Evolutionary conservation across 2,797 vertebrate genomes (phyloP).

Genomic region (Podarcis siculus): DNA sequence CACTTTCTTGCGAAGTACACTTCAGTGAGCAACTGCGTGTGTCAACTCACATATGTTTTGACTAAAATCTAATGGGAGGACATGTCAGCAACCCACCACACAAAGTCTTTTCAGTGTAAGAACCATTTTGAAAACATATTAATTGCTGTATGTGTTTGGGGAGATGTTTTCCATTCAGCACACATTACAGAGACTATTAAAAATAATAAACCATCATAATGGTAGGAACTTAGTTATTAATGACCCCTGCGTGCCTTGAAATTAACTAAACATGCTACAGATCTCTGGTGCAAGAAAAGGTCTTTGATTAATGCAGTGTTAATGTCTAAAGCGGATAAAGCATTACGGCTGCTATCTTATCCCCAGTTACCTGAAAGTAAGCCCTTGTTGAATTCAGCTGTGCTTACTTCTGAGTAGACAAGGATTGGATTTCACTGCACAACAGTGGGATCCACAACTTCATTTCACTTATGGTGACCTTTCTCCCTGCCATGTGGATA

Average conservation of each 20-base stretch:
- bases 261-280: slow-evolving; percentile 26
- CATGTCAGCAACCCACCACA: slow-evolving; percentile 12
- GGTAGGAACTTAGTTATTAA: slow-evolving; percentile 48
- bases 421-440: neutral
- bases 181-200: slow-evolving; percentile 38
- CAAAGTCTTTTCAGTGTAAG: slow-evolving; percentile 20
- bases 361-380: neutral
- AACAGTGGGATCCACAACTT: neutral
- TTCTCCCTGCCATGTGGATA: neutral
- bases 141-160: slow-evolving; percentile 21
- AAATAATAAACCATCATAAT: slow-evolving; percentile 43
- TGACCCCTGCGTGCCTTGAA: slow-evolving; percentile 31
- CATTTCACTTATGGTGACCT: neutral
- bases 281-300: slow-evolving; percentile 10
- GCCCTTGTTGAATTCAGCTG: neutral
- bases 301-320: slow-evolving; percentile 13
- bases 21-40: slow-evolving; percentile 48
- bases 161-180: slow-evolving; percentile 18
- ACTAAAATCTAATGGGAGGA: slow-evolving; percentile 36
- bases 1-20: slow-evolving; percentile 52
- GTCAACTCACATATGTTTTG: slow-evolving; percentile 48
- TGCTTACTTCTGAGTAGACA: neutral
- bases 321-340: slow-evolving; percentile 8
- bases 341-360: neutral
- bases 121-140: slow-evolving; percentile 29